Evolutionary conservation across 2,888 invertebrate genomes (phyloP).

Genomic region (Platycheirus albimanus): DNA sequence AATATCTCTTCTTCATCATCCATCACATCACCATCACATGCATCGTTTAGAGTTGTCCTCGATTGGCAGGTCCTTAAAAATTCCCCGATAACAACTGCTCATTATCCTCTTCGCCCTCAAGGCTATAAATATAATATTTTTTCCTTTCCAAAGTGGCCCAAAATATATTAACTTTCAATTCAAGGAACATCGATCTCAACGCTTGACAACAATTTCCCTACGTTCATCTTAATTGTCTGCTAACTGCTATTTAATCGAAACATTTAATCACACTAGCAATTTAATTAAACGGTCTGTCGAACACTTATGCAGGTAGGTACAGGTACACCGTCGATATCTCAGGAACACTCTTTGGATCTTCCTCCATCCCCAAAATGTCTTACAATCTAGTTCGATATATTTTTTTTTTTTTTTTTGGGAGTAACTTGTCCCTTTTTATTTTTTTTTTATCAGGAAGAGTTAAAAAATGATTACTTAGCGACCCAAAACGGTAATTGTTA

Average conservation of each 20-base stretch:
- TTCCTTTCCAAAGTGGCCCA: background rate
- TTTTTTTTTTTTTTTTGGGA: slow-evolving; percentile 29
- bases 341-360: no score
- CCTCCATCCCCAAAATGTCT: background rate
- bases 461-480: slow-evolving; percentile 37
- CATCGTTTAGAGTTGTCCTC: no score
- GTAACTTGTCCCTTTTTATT: background rate
- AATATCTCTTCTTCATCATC: background rate
- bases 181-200: slow-evolving; percentile 56
- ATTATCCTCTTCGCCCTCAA: slow-evolving; percentile 57
- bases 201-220: slow-evolving; percentile 70
- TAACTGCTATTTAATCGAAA: slow-evolving; percentile 72
- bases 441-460: slow-evolving; percentile 2
- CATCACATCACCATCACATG: background rate
- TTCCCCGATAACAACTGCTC: slow-evolving; percentile 29
- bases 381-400: background rate
- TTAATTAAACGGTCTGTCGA: slow-evolving; percentile 62
- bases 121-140: slow-evolving; percentile 1
- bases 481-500: slow-evolving; percentile 69
- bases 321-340: slow-evolving; percentile 3
- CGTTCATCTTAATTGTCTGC: slow-evolving; percentile 70
- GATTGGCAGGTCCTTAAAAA: background rate
- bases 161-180: slow-evolving; percentile 53
- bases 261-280: slow-evolving; percentile 73
- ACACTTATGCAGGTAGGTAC: slow-evolving; percentile 18